These are phyloP conservation scores for Criorhina ranunculi DNA, from an alignment of 2,888 invertebrate species.

Conservation along the genomic window DNA sequence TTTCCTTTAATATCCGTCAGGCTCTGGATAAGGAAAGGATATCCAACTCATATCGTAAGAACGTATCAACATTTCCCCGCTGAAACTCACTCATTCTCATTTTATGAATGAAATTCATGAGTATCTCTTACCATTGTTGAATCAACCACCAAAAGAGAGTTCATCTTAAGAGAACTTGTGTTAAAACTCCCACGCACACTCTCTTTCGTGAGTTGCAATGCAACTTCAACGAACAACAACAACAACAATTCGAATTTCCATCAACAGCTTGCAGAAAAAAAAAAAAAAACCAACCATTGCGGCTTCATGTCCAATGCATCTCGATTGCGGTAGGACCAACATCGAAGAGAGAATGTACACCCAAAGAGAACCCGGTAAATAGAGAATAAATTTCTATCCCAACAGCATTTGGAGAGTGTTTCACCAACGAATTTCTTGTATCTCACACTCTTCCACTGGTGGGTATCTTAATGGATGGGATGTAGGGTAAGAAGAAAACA, in stretches of 20 bases:
- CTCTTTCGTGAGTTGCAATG: not conserved
- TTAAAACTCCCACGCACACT: conserved; percentile 21
- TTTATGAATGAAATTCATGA: conserved; percentile 49
- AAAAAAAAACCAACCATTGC: conserved; percentile 9
- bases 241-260: conserved; percentile 19
- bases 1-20: too few species aligned
- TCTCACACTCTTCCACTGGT: conserved; percentile 21
- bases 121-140: conserved; percentile 42
- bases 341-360: conserved; percentile 2
- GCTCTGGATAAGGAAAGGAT: too few species aligned
- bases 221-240: conserved; percentile 13
- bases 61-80: conserved; percentile 39
- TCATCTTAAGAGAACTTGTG: conserved; percentile 13
- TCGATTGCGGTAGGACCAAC: conserved; percentile 67
- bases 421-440: conserved; percentile 29
- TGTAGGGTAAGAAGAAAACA: conserved; percentile 57
- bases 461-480: conserved; percentile 34
- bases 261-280: conserved; percentile 55
- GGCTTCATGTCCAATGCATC: conserved; percentile 35
- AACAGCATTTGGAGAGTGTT: not conserved
- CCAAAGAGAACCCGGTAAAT: conserved; percentile 34
- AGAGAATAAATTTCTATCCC: not conserved
- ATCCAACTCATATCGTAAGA: conserved; percentile 44
- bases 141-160: conserved; percentile 10
- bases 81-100: conserved; percentile 5